Evolutionary conservation across 2,113 vertebrate species (phyloP), one percentile per base, ranked within the genome.

Genomic region (Hemibagrus wyckioides): DNA sequence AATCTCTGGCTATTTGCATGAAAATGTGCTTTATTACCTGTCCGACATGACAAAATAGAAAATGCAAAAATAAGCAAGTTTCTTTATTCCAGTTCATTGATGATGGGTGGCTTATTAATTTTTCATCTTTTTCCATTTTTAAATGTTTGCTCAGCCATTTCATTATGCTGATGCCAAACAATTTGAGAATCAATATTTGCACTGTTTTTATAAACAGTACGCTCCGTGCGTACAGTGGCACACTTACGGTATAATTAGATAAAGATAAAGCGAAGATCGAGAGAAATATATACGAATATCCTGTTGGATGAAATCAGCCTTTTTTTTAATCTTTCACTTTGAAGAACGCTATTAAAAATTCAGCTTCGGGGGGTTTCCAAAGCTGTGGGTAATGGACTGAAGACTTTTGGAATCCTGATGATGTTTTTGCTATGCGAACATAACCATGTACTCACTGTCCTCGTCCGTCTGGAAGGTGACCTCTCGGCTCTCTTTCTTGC

Each of bases 391-490:
- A 65, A 33, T 15, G n/a, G 14, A n/a, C 28, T 17, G 14, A 67
- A 67, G 63, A 33, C 33, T 33, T 67, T 15, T 67, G 13, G 3
- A 33, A 15, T 39, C 33, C 33, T 71, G 30, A 63, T 82, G 1
- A 30, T 39, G 4, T 36, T 65, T 14, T 69, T 33, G 54, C 17
- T 17, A 65, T 11, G 4, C 19, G 21, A 41, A 84, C 10, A 50
- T 36, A 33, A 10, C 54, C 19, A 11, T 28, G 80, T 17, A 89
- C 97, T 96, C 90, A 99, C 98, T 96, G 48, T 99, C 98, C 89
- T 99, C 98, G 6, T 99, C 97, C 0, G 98, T 99, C 94, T 99
- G 97, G 91, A 99, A 99, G 36, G 96, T 93, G 90, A 97, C 95
- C 92, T 99, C 97, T 86, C 96, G 95, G 94, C 97, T 96, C 84